Evolutionary conservation across 1,140 invertebrate genomes (phyloP), one percentile per base, ranked within the genome.

Genomic region (Phortica variegata): DNA sequence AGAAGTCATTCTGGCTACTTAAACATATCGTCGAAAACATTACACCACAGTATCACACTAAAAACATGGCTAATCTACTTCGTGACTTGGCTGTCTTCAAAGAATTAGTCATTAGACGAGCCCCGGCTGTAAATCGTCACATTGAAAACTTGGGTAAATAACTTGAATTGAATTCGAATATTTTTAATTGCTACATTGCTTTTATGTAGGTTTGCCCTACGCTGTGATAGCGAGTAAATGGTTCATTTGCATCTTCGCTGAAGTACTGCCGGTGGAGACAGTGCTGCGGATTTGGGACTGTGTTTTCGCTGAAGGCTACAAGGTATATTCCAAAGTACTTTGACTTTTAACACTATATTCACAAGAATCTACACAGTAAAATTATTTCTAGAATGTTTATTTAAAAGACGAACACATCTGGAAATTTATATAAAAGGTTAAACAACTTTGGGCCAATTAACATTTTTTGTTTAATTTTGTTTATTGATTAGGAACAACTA

Each of bases 241-340:
- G 93, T 95, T 96, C 77, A 87, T 96, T 56, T 96, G 93, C 73
- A 77, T 95, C 7, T 95, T 88, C 77, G 89, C 88, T 37, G 93
- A 96, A 80, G 91, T 95, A 48, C 79, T 95, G 41, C 93, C 92
- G 10, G 87, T 89, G 47, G 93, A 96, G 83, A 95, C 93, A 20
- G 90, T 93, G 26, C 77, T 95, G 2, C 80, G 93, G 60, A 88
- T 96, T 72, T 95, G 94, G 94, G 95, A 98, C 76, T 95, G 92
- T 63, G 78, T 97, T 33, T 95, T 97, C 77, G 88, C 91, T 57
- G 94, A 97, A 79, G 94, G 95, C 16, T 89, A 87, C 31, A 97
- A 94, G 75, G 82, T 89, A 49, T 74, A 20, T n/a, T n/a, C n/a
- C n/a, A n/a, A n/a, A n/a, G 9, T 33, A 18, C 42, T 1, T 13